phyloP scores from a whole-genome alignment of 2,113 vertebrate species.

The Dromas ardeola region DNA sequence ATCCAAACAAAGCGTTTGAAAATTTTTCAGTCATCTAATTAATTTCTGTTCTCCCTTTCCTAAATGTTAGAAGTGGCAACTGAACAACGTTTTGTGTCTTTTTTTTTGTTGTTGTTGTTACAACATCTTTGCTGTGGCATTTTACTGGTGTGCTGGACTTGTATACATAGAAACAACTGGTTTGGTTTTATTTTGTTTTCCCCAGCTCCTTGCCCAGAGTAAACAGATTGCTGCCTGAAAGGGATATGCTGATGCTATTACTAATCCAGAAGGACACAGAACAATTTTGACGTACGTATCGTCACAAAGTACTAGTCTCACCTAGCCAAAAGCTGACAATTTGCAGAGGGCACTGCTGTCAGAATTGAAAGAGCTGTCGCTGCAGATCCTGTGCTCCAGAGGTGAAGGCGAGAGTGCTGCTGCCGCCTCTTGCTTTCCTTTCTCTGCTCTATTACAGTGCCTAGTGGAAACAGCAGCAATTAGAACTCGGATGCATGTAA shows the following conservation, averaged over 20 bases:
- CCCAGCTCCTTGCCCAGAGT: neutral
- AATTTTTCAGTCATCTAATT: neutral
- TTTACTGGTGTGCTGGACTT: accelerated
- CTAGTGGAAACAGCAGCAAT: neutral
- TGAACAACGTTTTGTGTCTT: neutral
- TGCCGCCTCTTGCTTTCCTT: neutral
- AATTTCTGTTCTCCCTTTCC: neutral
- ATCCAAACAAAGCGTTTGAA: neutral
- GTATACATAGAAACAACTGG: neutral
- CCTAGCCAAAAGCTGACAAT: neutral
- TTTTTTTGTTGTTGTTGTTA: no score
- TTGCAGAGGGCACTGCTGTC: neutral
- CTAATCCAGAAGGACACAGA: neutral
- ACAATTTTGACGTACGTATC: accelerated
- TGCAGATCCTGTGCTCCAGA: neutral
- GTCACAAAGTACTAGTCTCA: neutral
- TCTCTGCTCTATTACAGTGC: neutral
- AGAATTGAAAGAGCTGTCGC: neutral
- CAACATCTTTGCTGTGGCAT: neutral
- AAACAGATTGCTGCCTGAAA: neutral
- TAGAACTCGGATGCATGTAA: neutral
- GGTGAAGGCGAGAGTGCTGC: neutral
- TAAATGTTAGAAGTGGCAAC: neutral
- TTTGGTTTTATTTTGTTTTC: neutral
- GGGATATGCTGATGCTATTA: neutral